phyloP scores from a whole-genome alignment of 2,113 vertebrate genomes.

The Rattus rattus region DNA sequence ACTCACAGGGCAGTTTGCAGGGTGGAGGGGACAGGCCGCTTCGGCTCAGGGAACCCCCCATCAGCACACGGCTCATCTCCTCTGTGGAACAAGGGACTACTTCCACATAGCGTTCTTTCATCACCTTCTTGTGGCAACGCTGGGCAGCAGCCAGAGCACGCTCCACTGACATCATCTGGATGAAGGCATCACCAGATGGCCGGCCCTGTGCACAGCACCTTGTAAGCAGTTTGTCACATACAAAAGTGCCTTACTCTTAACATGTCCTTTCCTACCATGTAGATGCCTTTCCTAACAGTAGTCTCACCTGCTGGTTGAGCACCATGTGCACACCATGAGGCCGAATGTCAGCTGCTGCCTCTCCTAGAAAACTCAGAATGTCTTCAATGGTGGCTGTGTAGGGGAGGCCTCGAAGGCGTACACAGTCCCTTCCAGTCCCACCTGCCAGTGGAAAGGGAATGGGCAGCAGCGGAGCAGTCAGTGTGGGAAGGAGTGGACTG shows the following conservation, averaged over 20 bases:
- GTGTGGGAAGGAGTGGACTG: conserved; percentile 94
- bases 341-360: conserved; percentile 95
- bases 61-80: conserved; percentile 99
- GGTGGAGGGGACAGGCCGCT: conserved; percentile 98
- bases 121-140: conserved; percentile 98
- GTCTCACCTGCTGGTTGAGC: conserved; percentile 96
- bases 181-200: conserved; percentile 97
- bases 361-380: conserved; percentile 96
- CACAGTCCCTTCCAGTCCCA: conserved; percentile 91
- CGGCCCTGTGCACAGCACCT: conserved; percentile 88
- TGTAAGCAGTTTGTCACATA: conserved; percentile 18
- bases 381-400: conserved; percentile 97
- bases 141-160: conserved; percentile 95
- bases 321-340: conserved; percentile 99
- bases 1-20: conserved; percentile 98
- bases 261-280: background rate
- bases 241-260: background rate
- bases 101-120: conserved; percentile 99
- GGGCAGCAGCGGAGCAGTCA: conserved; percentile 92
- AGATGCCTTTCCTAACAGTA: background rate
- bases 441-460: conserved; percentile 90
- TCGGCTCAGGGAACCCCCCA: conserved; percentile 97
- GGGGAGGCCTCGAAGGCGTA: conserved; percentile 95
- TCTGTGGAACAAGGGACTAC: conserved; percentile 98
- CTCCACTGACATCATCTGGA: conserved; percentile 97